These are phyloP conservation scores for Boulengeromyrus knoepffleri DNA, from an alignment of 2,113 vertebrate species.

Conservation along the genomic window DNA sequence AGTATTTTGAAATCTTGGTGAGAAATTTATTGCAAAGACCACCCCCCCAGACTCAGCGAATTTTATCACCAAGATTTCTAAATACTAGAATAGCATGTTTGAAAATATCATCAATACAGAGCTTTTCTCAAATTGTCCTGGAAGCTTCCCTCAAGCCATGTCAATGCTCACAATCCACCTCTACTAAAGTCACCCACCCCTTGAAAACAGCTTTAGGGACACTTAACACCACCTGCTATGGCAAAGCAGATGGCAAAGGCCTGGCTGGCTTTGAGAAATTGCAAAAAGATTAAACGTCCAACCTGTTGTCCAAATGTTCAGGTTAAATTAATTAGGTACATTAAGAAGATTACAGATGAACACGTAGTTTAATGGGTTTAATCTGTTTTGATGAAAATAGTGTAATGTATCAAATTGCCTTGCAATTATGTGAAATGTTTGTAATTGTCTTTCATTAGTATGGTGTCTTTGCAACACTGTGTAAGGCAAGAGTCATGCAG, in stretches of 20 bases:
- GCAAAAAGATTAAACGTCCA: slow-evolving; percentile 32
- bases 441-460: slow-evolving; percentile 8
- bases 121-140: background rate
- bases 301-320: slow-evolving; percentile 28
- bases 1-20: background rate
- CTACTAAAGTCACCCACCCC: background rate
- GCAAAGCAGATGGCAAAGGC: slow-evolving; percentile 33
- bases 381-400: slow-evolving; percentile 6
- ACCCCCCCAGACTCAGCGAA: background rate
- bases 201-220: slow-evolving; percentile 5
- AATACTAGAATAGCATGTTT: background rate
- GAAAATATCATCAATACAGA: background rate
- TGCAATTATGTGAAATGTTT: slow-evolving; percentile 27
- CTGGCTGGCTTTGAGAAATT: slow-evolving; percentile 30
- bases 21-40: background rate
- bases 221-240: slow-evolving; percentile 30
- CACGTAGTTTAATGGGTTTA: slow-evolving; percentile 21
- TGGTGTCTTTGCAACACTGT: background rate
- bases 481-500: background rate
- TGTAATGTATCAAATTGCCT: slow-evolving; percentile 32
- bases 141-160: background rate
- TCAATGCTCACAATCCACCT: background rate
- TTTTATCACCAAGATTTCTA: background rate
- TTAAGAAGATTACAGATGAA: slow-evolving; percentile 27
- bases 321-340: slow-evolving; percentile 24